Evolutionary conservation across 2,888 invertebrate species (phyloP).

Genomic region (Philhelius pedissequus): DNA sequence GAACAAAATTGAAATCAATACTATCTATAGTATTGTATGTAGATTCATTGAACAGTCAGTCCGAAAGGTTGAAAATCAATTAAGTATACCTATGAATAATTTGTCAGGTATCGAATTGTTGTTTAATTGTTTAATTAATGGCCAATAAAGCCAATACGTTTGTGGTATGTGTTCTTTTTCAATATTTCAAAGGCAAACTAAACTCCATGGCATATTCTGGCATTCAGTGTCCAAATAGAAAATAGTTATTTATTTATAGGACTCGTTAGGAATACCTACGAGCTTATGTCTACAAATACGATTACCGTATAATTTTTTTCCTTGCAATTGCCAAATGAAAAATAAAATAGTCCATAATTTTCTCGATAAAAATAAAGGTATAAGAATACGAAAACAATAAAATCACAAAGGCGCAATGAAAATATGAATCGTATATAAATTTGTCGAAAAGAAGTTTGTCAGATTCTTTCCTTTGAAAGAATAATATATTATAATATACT

Average conservation of each 20-base stretch:
- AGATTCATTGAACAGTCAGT: not conserved
- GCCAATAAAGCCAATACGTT: not conserved
- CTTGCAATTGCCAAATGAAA: no score
- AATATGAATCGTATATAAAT: no score
- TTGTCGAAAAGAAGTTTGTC: no score
- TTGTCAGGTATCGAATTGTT: not conserved
- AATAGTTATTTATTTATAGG: not conserved
- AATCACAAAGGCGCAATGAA: no score
- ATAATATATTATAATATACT: no score
- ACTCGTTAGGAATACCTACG: not conserved
- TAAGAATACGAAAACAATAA: no score
- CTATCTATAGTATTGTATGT: not conserved
- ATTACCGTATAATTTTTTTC: no score
- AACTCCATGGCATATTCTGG: not conserved
- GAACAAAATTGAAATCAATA: not conserved
- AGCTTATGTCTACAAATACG: not conserved
- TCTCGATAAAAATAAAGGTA: no score
- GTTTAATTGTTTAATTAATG: constrained; percentile 40
- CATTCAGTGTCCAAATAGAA: not conserved
- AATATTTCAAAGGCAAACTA: not conserved
- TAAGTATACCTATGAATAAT: constrained; percentile 23
- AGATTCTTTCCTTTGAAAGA: no score
- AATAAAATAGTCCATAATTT: no score
- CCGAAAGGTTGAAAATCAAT: constrained; percentile 37
- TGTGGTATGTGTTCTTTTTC: not conserved